phyloP scores from a whole-genome alignment of 64 coral and sea anemone species.

The Platygyra sinensis region DNA sequence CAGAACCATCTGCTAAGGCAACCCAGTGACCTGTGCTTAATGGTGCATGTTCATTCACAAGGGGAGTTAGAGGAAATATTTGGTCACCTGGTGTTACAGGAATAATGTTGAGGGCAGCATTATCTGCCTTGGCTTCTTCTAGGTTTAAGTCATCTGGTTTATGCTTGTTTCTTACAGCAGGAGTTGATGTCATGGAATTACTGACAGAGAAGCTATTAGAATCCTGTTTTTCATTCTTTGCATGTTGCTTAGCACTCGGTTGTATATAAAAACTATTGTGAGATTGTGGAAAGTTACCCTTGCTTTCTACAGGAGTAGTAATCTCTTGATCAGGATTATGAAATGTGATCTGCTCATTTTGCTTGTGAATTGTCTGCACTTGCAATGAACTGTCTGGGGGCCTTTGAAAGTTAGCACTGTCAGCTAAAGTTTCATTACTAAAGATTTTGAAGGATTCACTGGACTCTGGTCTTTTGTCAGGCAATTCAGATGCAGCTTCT shows the following conservation, averaged over 20 bases:
- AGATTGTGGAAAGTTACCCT: not conserved
- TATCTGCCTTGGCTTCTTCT: not conserved
- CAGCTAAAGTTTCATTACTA: constrained; percentile 1
- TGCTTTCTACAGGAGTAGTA: not conserved
- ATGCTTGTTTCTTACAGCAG: constrained; percentile 41
- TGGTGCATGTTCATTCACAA: constrained; percentile 34
- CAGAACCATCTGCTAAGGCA: constrained; percentile 83
- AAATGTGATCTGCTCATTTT: not conserved
- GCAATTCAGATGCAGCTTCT: not conserved
- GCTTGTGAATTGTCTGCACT: not conserved
- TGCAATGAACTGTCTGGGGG: not conserved
- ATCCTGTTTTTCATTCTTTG: constrained; percentile 18
- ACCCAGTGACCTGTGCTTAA: constrained; percentile 85
- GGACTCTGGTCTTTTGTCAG: constrained; percentile 9
- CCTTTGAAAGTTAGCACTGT: not conserved
- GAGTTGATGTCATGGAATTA: constrained; percentile 64
- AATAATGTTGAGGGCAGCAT: not conserved
- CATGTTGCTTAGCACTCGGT: not conserved
- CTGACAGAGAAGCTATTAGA: constrained; percentile 22
- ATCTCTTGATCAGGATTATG: not conserved
- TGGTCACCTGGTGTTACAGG: constrained; percentile 49
- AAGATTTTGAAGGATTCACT: constrained; percentile 16
- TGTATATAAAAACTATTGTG: not conserved
- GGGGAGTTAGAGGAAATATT: constrained; percentile 63
- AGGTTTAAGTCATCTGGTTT: constrained; percentile 46